These are phyloP conservation scores for Aramus guarauna DNA, from an alignment of 2,113 vertebrate species.

Conservation along the genomic window DNA sequence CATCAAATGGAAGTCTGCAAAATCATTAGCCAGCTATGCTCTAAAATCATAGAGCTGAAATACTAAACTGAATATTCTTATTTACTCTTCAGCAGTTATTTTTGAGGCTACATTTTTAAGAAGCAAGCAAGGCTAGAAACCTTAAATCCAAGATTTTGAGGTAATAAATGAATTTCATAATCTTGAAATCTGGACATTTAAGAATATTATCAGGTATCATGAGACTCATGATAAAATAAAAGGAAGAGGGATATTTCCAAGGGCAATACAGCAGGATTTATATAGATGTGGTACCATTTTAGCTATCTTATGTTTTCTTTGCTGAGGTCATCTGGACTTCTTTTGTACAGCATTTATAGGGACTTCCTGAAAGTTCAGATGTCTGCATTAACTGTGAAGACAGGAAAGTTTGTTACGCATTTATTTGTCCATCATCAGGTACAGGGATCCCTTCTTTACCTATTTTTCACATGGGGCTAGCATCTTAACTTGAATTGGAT, in stretches of 20 bases:
- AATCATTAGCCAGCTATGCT: background rate
- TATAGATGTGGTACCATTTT: background rate
- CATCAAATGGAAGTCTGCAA: background rate
- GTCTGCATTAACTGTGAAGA: background rate
- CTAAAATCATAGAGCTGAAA: background rate
- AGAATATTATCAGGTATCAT: background rate
- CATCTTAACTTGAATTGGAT: background rate
- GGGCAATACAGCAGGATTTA: background rate
- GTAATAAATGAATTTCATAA: background rate
- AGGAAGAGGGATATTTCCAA: background rate
- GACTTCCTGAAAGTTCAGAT: background rate
- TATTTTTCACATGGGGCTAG: background rate
- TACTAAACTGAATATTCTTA: background rate
- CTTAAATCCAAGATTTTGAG: background rate
- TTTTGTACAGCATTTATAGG: background rate
- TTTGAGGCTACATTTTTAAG: background rate
- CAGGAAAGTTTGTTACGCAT: background rate
- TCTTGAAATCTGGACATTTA: background rate
- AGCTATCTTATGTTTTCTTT: background rate
- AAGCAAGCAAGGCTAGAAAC: background rate
- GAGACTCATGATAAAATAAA: background rate
- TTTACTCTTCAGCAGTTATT: background rate
- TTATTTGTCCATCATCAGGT: background rate
- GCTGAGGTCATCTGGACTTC: background rate
- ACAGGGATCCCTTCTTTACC: background rate